Conservation (phyloP, 2,113 vertebrate genomes). For the Arothron firmamentum region DNA sequence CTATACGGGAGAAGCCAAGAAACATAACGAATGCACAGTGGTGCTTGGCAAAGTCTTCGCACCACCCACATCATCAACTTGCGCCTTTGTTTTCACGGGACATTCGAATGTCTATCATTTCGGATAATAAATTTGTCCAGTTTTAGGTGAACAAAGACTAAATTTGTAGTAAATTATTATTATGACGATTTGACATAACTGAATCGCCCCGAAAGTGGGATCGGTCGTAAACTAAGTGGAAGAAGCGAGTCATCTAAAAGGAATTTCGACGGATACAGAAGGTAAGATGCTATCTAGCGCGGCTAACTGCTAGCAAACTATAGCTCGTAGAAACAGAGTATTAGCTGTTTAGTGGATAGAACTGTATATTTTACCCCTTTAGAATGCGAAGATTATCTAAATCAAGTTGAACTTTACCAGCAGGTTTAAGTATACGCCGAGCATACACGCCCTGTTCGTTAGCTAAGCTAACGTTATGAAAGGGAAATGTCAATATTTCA, state of each 20-base stretch:
- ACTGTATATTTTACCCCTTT: not conserved
- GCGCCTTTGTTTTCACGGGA: constrained; percentile 64
- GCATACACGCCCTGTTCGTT: too few relatives aligned
- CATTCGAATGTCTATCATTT: constrained; percentile 5
- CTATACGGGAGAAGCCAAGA: rapidly evolving
- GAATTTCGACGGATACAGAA: constrained; percentile 27
- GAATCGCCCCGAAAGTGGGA: constrained; percentile 43
- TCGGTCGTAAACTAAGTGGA: not conserved
- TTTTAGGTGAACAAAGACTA: not conserved
- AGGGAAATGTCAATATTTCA: not conserved
- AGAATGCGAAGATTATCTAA: not conserved
- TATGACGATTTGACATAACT: constrained; percentile 33
- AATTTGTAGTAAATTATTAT: constrained; percentile 15
- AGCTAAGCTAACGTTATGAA: constrained; percentile 11
- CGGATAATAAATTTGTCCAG: not conserved
- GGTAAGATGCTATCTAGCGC: constrained; percentile 43
- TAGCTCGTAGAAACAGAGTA: not conserved
- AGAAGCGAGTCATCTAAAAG: constrained; percentile 5
- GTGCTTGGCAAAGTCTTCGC: not conserved
- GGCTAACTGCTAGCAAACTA: constrained; percentile 5
- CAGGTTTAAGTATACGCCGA: not conserved
- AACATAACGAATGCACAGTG: constrained; percentile 15
- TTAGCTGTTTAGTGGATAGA: constrained; percentile 9
- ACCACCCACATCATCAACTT: constrained; percentile 33
- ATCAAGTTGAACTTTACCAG: not conserved